A percentile compares a stretch with the other conserved stretches of the same genome.
These are phyloP conservation scores for Spisula solida DNA, from an alignment of 2,888 invertebrate species.

Conservation along the genomic window DNA sequence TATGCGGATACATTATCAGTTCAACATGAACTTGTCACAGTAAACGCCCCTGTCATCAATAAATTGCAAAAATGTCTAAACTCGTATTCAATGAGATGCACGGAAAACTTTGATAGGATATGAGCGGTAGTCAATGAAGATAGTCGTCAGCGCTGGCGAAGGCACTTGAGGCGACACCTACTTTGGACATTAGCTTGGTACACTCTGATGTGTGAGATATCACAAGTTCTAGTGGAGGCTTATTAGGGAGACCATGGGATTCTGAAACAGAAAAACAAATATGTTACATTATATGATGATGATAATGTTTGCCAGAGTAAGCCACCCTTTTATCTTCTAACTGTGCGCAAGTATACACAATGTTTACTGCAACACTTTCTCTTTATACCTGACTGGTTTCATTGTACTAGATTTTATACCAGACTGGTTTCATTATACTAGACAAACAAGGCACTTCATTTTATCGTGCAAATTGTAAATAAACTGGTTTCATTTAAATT, in stretches of 20 bases:
- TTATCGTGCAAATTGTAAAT: no score
- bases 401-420: no score
- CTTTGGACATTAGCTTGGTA: constrained; percentile 95
- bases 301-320: no score
- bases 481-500: no score
- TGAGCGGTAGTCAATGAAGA: constrained; percentile 82
- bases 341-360: no score
- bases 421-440: no score
- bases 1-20: neutral
- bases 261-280: constrained; percentile 90
- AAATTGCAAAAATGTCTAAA: constrained; percentile 8
- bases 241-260: constrained; percentile 95
- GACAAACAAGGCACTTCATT: no score
- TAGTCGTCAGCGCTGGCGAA: constrained; percentile 95
- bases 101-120: neutral
- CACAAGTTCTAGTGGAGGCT: constrained; percentile 97
- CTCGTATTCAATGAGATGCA: constrained; percentile 35
- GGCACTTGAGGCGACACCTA: constrained; percentile 97
- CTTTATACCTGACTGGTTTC: no score
- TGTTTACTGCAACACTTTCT: no score
- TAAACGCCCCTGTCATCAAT: neutral
- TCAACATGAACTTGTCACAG: neutral
- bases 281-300: neutral
- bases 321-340: no score
- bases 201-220: constrained; percentile 96